Conservation (phyloP, 2,888 invertebrate species). For the Coenonympha glycerion region DNA sequence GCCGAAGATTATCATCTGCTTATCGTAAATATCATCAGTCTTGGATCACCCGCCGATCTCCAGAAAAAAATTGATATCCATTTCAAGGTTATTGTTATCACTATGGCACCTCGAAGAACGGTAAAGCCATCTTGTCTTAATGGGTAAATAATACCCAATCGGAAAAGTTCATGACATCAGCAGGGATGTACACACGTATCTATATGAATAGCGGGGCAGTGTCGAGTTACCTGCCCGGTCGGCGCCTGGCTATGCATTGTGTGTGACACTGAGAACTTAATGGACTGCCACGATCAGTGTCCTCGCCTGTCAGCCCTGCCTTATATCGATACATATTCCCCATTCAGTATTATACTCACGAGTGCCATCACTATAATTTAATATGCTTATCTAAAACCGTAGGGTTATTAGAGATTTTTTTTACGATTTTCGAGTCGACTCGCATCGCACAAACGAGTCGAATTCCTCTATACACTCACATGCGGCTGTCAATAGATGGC, state of each 20-base stretch:
- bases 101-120: background rate
- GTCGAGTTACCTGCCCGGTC: slow-evolving; percentile 49
- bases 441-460: too few relatives aligned
- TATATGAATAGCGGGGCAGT: slow-evolving; percentile 35
- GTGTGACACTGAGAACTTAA: slow-evolving; percentile 66
- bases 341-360: background rate
- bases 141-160: background rate
- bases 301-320: slow-evolving; percentile 33
- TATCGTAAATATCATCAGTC: too few relatives aligned
- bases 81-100: background rate
- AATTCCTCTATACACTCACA: too few relatives aligned
- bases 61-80: too few relatives aligned
- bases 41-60: too few relatives aligned
- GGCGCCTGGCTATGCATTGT: slow-evolving; percentile 54
- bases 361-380: too few relatives aligned
- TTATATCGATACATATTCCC: slow-evolving; percentile 4
- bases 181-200: slow-evolving; percentile 29
- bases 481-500: too few relatives aligned
- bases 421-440: too few relatives aligned
- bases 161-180: slow-evolving; percentile 10
- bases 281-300: slow-evolving; percentile 53
- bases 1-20: too few relatives aligned
- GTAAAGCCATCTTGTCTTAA: background rate
- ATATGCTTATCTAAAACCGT: too few relatives aligned
- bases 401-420: too few relatives aligned